Conservation (phyloP, 1,140 invertebrate genomes). For the Steinernema feltiae region DNA sequence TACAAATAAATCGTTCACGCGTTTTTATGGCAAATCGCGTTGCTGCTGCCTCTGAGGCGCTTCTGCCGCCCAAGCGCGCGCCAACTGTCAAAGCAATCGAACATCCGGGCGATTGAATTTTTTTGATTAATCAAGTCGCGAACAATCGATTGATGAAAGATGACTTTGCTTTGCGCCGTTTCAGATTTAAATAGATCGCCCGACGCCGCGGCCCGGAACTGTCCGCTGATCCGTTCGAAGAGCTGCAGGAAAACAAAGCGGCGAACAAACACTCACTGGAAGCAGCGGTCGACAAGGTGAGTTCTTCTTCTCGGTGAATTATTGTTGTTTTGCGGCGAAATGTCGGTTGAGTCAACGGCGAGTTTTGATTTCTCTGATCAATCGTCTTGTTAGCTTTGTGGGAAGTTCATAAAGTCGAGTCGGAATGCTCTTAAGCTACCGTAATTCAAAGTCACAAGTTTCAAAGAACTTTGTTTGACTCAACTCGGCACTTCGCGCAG, state of each 20-base stretch:
- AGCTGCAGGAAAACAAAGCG: background rate
- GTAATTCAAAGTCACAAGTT: background rate
- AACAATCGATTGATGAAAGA: conserved; percentile 10
- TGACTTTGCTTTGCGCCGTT: background rate
- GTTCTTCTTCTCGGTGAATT: background rate
- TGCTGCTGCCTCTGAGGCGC: background rate
- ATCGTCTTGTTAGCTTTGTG: no score
- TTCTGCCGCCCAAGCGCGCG: background rate
- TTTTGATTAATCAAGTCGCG: conserved; percentile 8
- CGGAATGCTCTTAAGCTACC: background rate
- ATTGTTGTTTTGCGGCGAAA: background rate
- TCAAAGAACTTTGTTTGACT: background rate
- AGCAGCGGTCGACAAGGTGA: background rate
- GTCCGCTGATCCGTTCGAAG: background rate
- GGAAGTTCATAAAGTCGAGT: no score
- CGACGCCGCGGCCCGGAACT: background rate
- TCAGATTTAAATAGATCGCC: background rate
- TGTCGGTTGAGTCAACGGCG: background rate
- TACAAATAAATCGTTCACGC: background rate
- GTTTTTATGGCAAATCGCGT: background rate
- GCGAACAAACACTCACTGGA: background rate
- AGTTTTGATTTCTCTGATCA: no score
- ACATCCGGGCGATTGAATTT: background rate
- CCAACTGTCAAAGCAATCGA: background rate
- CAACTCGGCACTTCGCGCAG: background rate